Base-by-base conservation (phyloP, 2,888 invertebrate genomes). In the Euplexia lucipara region DNA sequence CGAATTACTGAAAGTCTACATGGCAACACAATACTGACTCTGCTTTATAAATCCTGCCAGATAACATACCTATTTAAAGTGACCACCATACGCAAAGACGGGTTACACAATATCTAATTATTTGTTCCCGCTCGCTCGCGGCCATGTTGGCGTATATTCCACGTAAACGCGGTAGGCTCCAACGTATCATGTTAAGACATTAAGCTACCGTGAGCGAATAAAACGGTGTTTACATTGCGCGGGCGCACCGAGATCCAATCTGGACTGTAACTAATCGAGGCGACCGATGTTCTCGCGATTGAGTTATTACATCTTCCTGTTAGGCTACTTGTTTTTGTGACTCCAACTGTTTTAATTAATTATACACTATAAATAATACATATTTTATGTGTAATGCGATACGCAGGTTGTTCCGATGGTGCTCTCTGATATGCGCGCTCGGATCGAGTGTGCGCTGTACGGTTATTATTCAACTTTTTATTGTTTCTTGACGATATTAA, bases 261-360 rank as follows among this genome's bases (percentile, higher is more conserved):
- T 80, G 88, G 93, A 92, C 94, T 90, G 88, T 90, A 88, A 95
- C 95, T 94, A 95, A 95, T 95, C 90, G 95, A 88, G 88, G 84
- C 87, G 84, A 85, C 87, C 88, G 83, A 87, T 83, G 90, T 87
- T 86, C 88, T 89, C 84, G 91, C 95, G 92, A 95, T 95, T 95
- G 95, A 95, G 95, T 95, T 95, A 95, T 95, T 95, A 94, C 92
- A 92, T 90, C 93, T 94, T 95, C 95, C 95, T 94, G 93, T 92
- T 91, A 66, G 68, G 94, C 93, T 93, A 94, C 95, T 95, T 94
- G 95, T 95, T 95, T 94, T 94, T 95, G 91, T 93, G 83, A 90
- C 91, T 91, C 89, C 92, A 87, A 91, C 91, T 94, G 94, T 94
- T 94, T 94, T 94, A 93, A 95, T 95, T 95, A 95, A 95, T 95